Evolutionary conservation across 2,797 vertebrate species (phyloP).

Genomic region (Syndactyla subalaris): DNA sequence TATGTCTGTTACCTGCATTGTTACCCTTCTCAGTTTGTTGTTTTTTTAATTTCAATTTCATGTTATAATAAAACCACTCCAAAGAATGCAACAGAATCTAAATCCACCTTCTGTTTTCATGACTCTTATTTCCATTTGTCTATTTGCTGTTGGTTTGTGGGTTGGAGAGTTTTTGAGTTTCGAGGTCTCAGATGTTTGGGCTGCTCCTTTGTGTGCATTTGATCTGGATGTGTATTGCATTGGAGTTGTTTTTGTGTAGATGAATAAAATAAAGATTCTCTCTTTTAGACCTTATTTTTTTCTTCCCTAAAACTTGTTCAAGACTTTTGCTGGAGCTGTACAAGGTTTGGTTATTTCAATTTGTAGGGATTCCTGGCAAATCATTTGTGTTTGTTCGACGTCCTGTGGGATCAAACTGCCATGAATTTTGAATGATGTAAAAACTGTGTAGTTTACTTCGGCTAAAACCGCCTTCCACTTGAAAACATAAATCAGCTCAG

Average conservation of each 20-base stretch:
- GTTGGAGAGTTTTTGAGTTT: neutral
- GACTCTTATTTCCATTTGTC: neutral
- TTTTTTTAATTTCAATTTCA: neutral
- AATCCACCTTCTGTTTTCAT: neutral
- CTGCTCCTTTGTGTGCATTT: neutral
- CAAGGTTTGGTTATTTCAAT: neutral
- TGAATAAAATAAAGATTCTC: neutral
- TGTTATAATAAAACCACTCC: neutral
- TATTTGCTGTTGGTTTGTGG: neutral
- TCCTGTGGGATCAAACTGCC: constrained; percentile 60
- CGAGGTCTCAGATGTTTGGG: neutral
- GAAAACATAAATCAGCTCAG: constrained; percentile 40
- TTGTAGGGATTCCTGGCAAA: constrained; percentile 44
- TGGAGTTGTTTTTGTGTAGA: neutral
- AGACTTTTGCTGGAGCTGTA: neutral
- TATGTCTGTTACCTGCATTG: neutral
- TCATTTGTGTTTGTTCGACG: constrained; percentile 38
- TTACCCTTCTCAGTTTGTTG: neutral
- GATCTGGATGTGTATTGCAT: neutral
- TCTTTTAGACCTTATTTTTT: neutral
- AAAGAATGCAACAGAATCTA: neutral
- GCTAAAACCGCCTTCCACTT: constrained; percentile 40
- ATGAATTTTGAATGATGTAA: constrained; percentile 62
- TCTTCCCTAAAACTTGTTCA: neutral
- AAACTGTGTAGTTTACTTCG: constrained; percentile 50